Evolutionary conservation across 2,113 vertebrate species (phyloP), one percentile per base, ranked within the genome.

Genomic region (Ailurus styani): DNA sequence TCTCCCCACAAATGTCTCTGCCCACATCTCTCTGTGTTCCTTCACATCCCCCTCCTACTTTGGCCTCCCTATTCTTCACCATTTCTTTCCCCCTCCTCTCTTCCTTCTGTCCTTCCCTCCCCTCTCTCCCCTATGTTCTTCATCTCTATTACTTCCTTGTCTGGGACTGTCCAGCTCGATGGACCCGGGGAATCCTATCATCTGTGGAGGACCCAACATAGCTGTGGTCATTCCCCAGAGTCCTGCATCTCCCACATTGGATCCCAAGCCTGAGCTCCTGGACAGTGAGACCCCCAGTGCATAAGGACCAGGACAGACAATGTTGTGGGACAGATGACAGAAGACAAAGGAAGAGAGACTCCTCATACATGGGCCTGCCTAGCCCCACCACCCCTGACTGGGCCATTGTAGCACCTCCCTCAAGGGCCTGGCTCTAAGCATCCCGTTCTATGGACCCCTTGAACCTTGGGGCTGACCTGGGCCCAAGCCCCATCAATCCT

Each of bases 111-210:
- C 23, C 85, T 47, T 5, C 34, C 54, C 25, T 66, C 37, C 72
- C 60, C 40, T 29, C 47, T 8, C 11, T 37, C 23, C 34, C 20
- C 52, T 27, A 15, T 88, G 72, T 75, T n/a, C n/a, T 27, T 66
- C n/a, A 52, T 77, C 50, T 72, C 42, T 47, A 20, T 68, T 10
- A 29, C 40, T 85, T 87, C 37, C 29, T 42, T 70, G 29, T 31
- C 14, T 29, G 27, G 66, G 42, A 54, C 13, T 42, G 47, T 81
- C 25, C 34, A 92, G 85, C 70, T 93, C 37, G 54, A 52, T 34
- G 64, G 72, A 68, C n/a, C 85, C 20, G 64, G 97, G 88, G 95
- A 97, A 37, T 77, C 88, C 21, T 55, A 75, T 93, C 87, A 84
- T 97, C 89, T 92, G 54, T 37, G 87, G 90, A 94, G 73, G 64